Evolutionary conservation across 2,888 invertebrate genomes (phyloP).

Genomic region (Cremastobaeus sp.): DNA sequence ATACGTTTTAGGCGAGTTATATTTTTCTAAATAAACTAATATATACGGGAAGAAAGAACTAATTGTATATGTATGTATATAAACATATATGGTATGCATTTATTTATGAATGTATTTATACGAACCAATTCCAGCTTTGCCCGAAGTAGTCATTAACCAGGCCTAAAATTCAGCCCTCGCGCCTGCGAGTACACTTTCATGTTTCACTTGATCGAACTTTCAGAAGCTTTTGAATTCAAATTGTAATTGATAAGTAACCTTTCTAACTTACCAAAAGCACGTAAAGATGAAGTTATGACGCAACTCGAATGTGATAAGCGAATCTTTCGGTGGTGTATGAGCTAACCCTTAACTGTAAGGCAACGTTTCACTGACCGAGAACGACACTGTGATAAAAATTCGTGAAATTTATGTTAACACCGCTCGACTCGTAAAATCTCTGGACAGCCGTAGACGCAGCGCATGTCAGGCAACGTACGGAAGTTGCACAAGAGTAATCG

Average conservation of each 20-base stretch:
- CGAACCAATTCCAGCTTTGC: background rate
- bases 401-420: constrained; percentile 30
- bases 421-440: constrained; percentile 50
- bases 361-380: constrained; percentile 45
- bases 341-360: constrained; percentile 27
- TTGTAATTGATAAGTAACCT: constrained; percentile 12
- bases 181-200: background rate
- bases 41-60: constrained; percentile 5
- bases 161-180: constrained; percentile 10
- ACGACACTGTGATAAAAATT: constrained; percentile 57
- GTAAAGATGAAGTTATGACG: constrained; percentile 24
- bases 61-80: background rate
- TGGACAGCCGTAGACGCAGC: constrained; percentile 43
- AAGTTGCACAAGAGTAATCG: constrained; percentile 61
- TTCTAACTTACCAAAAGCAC: constrained; percentile 9
- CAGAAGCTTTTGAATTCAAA: too few relatives aligned
- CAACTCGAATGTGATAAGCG: constrained; percentile 53
- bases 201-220: background rate
- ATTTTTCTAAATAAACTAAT: constrained; percentile 39
- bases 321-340: constrained; percentile 56
- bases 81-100: constrained; percentile 15
- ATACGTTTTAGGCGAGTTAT: constrained; percentile 32
- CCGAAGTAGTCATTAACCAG: constrained; percentile 9
- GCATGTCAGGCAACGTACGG: constrained; percentile 47
- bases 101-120: constrained; percentile 36